Evolutionary conservation across 2,888 invertebrate genomes (phyloP).

Genomic region (Limenitis camilla): DNA sequence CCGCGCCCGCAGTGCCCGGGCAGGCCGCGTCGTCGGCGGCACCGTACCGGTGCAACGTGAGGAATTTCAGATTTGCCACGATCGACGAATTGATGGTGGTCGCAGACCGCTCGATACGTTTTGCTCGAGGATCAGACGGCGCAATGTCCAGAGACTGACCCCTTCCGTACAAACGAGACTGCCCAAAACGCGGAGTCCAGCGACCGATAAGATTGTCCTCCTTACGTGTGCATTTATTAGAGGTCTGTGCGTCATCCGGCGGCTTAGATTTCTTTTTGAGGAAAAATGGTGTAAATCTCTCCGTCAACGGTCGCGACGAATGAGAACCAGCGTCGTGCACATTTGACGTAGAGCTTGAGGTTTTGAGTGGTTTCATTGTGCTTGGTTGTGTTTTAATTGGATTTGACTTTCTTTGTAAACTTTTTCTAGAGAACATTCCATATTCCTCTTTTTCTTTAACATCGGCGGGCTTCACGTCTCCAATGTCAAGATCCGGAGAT

Average conservation of each 20-base stretch:
- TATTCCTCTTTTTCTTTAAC: slow-evolving; percentile 35
- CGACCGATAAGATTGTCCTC: slow-evolving; percentile 63
- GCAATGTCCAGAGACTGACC: slow-evolving; percentile 63
- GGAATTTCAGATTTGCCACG: slow-evolving; percentile 60
- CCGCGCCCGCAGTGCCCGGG: slow-evolving; percentile 26
- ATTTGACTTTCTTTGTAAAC: slow-evolving; percentile 64
- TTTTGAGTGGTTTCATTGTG: slow-evolving; percentile 49
- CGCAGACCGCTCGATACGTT: slow-evolving; percentile 61
- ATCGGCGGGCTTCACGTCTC: slow-evolving; percentile 29
- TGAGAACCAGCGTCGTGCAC: slow-evolving; percentile 56
- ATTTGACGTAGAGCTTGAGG: slow-evolving; percentile 64
- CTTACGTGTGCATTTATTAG: slow-evolving; percentile 38
- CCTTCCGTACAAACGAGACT: slow-evolving; percentile 57
- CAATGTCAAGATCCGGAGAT: slow-evolving; percentile 22
- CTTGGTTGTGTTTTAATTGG: slow-evolving; percentile 54
- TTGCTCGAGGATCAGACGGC: slow-evolving; percentile 37
- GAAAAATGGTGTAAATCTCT: slow-evolving; percentile 65
- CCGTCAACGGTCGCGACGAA: slow-evolving; percentile 53
- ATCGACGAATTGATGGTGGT: slow-evolving; percentile 61
- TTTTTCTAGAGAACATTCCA: slow-evolving; percentile 56
- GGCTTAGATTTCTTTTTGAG: slow-evolving; percentile 61
- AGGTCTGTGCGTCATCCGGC: slow-evolving; percentile 36
- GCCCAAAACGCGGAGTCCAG: slow-evolving; percentile 63
- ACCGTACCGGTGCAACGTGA: slow-evolving; percentile 65
- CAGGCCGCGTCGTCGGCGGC: slow-evolving; percentile 46